phyloP scores from a whole-genome alignment of 64 coral and sea anemone genomes.

The Hydrozoanthus tunicans region DNA sequence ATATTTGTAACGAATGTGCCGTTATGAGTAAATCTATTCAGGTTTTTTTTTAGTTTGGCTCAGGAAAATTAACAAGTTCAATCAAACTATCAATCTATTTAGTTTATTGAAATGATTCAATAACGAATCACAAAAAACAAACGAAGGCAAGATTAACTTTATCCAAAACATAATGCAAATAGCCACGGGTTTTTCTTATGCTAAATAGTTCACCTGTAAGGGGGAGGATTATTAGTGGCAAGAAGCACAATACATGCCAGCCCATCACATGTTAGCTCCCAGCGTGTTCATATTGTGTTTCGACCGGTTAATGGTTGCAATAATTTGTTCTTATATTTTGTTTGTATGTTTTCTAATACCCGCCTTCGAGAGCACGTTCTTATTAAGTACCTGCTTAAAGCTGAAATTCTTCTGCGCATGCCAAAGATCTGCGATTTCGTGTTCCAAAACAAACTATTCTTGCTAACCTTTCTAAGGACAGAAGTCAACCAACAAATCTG shows the following conservation, averaged over 20 bases:
- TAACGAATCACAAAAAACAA: not conserved
- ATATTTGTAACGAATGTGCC: no score
- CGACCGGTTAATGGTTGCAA: not conserved
- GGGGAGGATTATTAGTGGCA: not conserved
- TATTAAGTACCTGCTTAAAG: slow-evolving; percentile 12
- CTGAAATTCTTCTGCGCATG: no score
- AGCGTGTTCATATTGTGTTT: not conserved
- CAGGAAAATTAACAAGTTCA: not conserved
- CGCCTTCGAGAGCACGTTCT: not conserved
- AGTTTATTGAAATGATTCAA: not conserved
- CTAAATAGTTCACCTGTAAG: slow-evolving; percentile 14
- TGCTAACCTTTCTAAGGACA: not conserved
- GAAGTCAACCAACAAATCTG: not conserved
- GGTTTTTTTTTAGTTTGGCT: not conserved
- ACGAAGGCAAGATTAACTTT: not conserved
- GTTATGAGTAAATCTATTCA: no score
- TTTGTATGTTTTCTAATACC: not conserved
- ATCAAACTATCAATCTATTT: not conserved
- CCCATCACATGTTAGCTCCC: slow-evolving; percentile 51
- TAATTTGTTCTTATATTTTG: slow-evolving; percentile 24
- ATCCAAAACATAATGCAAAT: not conserved
- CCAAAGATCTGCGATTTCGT: no score
- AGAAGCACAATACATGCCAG: slow-evolving; percentile 11
- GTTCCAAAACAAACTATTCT: not conserved
- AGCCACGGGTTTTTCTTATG: not conserved